A percentile compares a stretch with the other conserved stretches of the same genome.
Conservation (phyloP, 2,797 vertebrate species). For the Sebastes iracundus region DNA sequence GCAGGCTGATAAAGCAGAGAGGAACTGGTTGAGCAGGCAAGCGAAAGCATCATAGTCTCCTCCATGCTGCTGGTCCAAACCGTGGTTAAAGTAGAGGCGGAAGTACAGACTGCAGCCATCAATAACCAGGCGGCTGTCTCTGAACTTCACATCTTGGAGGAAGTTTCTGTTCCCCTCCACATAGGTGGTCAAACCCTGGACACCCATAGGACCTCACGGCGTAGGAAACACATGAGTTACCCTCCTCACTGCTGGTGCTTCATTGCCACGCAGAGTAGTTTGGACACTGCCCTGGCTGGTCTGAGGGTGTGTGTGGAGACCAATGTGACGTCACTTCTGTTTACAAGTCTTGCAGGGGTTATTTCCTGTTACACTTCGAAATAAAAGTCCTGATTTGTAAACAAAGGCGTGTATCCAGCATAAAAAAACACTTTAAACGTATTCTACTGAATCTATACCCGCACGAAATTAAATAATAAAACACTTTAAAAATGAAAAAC, state of each 20-base stretch:
- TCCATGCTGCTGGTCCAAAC: conserved; percentile 86
- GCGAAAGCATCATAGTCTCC: conserved; percentile 91
- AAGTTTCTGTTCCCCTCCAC: conserved; percentile 86
- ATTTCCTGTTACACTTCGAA: conserved; percentile 54
- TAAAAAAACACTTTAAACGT: rapidly evolving
- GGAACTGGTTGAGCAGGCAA: conserved; percentile 80
- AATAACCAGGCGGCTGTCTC: conserved; percentile 87
- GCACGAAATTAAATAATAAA: rapidly evolving
- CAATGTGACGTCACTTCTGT: background rate
- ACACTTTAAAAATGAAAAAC: background rate
- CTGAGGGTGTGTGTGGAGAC: background rate
- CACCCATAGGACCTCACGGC: conserved; percentile 82
- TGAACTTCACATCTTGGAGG: conserved; percentile 85
- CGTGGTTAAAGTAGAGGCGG: conserved; percentile 85
- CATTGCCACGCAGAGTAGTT: background rate
- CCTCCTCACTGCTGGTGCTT: background rate
- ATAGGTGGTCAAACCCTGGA: conserved; percentile 89
- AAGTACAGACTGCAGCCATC: conserved; percentile 94
- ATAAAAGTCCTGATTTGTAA: conserved; percentile 15
- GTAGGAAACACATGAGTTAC: background rate
- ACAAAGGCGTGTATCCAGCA: background rate
- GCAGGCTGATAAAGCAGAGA: conserved; percentile 84
- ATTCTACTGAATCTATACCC: rapidly evolving
- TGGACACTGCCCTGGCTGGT: background rate
- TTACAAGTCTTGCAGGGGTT: background rate